Percentiles rank a stretch among this genome's conserved stretches.
phyloP scores from a whole-genome alignment of 2,888 invertebrate genomes.

The Athripsodes cinereus region DNA sequence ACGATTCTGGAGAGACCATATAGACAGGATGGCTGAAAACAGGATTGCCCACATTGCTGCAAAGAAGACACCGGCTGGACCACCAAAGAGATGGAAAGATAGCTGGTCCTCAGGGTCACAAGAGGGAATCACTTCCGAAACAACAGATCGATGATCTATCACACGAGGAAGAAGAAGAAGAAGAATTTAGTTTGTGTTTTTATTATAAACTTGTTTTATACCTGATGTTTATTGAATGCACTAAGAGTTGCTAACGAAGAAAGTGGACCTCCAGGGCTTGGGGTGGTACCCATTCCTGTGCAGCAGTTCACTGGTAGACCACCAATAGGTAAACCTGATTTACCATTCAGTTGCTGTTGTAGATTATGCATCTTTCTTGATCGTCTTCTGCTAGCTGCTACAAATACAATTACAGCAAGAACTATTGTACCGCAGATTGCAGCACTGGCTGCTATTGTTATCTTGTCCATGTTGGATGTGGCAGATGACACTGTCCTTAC shows the following conservation, averaged over 20 bases:
- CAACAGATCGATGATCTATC: no score
- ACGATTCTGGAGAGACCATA: no score
- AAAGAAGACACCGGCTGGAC: no score
- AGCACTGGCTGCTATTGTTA: conserved; percentile 88
- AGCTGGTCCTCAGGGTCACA: no score
- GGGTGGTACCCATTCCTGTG: conserved; percentile 62
- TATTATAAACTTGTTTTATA: no score
- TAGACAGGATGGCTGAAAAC: no score
- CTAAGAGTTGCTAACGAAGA: conserved; percentile 78
- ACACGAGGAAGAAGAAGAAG: no score
- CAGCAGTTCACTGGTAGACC: conserved; percentile 78
- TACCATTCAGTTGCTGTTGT: conserved; percentile 54
- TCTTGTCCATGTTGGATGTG: conserved; percentile 89
- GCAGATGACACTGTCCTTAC: conserved; percentile 79
- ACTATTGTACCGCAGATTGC: conserved; percentile 91
- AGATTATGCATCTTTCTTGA: conserved; percentile 71
- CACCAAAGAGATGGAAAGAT: no score
- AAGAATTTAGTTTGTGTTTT: no score
- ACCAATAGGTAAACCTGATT: conserved; percentile 60
- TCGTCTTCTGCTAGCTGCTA: conserved; percentile 76
- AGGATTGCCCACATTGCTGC: no score
- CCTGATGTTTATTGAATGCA: conserved; percentile 79
- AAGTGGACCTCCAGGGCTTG: conserved; percentile 73
- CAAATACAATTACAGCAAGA: conserved; percentile 83
- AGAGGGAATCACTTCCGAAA: no score